Evolutionary conservation across 2,113 vertebrate species (phyloP).

Genomic region (Lycaon pictus): DNA sequence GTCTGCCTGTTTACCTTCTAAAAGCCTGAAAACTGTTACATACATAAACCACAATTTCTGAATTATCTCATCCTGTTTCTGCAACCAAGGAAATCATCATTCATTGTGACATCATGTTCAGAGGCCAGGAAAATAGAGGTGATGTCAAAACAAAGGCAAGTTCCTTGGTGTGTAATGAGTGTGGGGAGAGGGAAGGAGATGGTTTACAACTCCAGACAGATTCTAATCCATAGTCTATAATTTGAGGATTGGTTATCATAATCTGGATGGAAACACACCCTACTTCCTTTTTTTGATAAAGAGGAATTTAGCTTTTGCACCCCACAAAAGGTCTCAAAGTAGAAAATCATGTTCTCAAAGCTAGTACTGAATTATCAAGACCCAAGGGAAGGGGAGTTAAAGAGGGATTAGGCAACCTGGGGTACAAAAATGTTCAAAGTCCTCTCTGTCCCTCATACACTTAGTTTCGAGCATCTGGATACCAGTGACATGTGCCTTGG

Average conservation of each 20-base stretch:
- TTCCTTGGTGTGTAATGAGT: conserved; percentile 30
- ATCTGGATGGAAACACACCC: conserved; percentile 45
- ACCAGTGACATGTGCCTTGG: not conserved
- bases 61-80: conserved; percentile 85
- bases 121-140: conserved; percentile 79
- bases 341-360: conserved; percentile 64
- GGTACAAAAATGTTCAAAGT: conserved; percentile 14
- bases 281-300: conserved; percentile 70
- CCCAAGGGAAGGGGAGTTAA: not conserved
- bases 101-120: conserved; percentile 85
- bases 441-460: not conserved
- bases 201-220: not conserved
- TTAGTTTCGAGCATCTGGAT: conserved; percentile 32
- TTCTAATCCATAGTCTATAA: conserved; percentile 31
- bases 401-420: not conserved
- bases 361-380: conserved; percentile 43
- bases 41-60: conserved; percentile 80
- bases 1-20: conserved; percentile 66
- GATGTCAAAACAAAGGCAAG: conserved; percentile 79
- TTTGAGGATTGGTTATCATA: conserved; percentile 54
- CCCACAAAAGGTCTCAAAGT: conserved; percentile 8
- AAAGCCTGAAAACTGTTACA: conserved; percentile 76
- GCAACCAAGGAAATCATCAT: conserved; percentile 84
- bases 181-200: not conserved
- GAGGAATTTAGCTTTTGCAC: conserved; percentile 48